phyloP scores from a whole-genome alignment of 2,888 invertebrate genomes.

The Andrena bicolor region DNA sequence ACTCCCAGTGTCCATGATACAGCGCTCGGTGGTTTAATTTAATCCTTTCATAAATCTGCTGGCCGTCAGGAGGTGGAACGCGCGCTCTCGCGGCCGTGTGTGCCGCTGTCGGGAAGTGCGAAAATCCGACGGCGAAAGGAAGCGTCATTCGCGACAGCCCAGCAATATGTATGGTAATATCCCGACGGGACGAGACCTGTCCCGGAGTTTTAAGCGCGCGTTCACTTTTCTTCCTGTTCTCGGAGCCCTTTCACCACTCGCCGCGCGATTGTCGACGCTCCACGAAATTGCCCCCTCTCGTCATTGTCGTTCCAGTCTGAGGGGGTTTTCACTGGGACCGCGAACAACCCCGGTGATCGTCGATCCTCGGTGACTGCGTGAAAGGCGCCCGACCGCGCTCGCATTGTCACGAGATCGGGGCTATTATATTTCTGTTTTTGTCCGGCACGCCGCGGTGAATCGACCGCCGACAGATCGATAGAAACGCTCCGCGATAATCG shows the following conservation, averaged over 20 bases:
- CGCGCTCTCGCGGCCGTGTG: not conserved
- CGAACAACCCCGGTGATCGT: conserved; percentile 6
- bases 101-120: conserved; percentile 11
- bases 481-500: conserved; percentile 6
- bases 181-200: conserved; percentile 25
- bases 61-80: not conserved
- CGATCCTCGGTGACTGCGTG: conserved; percentile 6
- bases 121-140: conserved; percentile 26
- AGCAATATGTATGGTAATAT: conserved; percentile 68
- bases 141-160: conserved; percentile 24
- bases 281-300: conserved; percentile 45
- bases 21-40: conserved; percentile 26
- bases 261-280: conserved; percentile 42
- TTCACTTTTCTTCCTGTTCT: conserved; percentile 12
- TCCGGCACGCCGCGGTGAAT: not conserved
- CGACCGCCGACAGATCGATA: not conserved
- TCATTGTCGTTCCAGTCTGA: conserved; percentile 18
- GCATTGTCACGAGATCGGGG: not conserved
- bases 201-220: conserved; percentile 17
- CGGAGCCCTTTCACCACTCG: conserved; percentile 38
- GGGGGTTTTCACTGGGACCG: not conserved
- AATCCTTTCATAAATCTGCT: conserved; percentile 42
- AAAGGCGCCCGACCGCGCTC: conserved; percentile 1
- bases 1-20: not conserved
- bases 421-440: not conserved